Percentiles rank a stretch among this genome's conserved stretches.
Evolutionary conservation across 2,888 invertebrate genomes (phyloP).

Genomic region (Eilema sororculum): DNA sequence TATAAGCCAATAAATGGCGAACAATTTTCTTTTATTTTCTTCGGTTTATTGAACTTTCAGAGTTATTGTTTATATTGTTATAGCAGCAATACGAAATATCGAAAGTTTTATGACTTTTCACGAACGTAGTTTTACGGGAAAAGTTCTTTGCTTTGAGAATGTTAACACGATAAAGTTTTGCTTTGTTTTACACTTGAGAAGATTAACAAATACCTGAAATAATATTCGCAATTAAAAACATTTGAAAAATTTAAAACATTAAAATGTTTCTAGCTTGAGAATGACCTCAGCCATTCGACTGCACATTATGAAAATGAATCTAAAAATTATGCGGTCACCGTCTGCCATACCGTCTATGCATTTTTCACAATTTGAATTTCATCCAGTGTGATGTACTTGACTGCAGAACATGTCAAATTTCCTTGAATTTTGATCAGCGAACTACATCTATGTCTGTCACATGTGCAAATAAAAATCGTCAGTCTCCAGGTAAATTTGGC

Average conservation of each 20-base stretch:
- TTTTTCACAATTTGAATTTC: constrained; percentile 83
- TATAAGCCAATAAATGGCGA: constrained; percentile 17
- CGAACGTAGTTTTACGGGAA: constrained; percentile 10
- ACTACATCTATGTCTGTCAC: constrained; percentile 69
- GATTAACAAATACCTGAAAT: not conserved
- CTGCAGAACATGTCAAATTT: constrained; percentile 83
- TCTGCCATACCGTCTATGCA: constrained; percentile 79
- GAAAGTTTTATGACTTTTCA: constrained; percentile 11
- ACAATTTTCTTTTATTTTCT: constrained; percentile 37
- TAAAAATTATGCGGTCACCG: constrained; percentile 80
- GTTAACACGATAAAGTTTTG: not conserved
- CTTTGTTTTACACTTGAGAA: not conserved
- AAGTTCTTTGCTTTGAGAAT: not conserved
- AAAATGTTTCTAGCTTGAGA: constrained; percentile 47
- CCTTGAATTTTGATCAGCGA: constrained; percentile 85
- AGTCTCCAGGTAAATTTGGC: constrained; percentile 9
- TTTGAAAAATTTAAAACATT: not conserved
- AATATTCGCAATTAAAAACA: constrained; percentile 12
- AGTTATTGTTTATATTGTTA: constrained; percentile 28
- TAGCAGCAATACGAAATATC: constrained; percentile 17
- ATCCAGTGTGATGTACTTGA: constrained; percentile 79
- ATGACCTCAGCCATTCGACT: constrained; percentile 79
- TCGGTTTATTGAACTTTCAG: constrained; percentile 37
- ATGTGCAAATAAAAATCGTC: constrained; percentile 58
- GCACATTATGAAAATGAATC: constrained; percentile 86